Evolutionary conservation across 2,888 invertebrate genomes (phyloP).

Genomic region (Apoda limacodes): DNA sequence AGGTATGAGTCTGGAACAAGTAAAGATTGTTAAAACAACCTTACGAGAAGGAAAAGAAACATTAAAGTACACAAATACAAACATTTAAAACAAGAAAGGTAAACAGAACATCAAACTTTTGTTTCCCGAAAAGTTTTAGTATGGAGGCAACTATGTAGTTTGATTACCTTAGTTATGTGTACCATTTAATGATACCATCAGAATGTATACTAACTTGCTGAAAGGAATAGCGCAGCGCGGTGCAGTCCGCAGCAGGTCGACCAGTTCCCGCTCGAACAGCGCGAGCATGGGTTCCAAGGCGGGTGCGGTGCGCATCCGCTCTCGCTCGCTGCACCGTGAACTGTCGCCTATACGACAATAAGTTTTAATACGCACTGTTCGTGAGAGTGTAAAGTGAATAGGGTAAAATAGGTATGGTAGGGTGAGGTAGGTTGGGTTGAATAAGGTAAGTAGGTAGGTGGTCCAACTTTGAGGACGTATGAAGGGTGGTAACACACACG

Average conservation of each 20-base stretch:
- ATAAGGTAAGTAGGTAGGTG: no score
- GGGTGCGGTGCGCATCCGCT: slow-evolving; percentile 71
- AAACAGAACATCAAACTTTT: no score
- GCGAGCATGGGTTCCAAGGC: slow-evolving; percentile 77
- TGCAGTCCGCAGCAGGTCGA: slow-evolving; percentile 85
- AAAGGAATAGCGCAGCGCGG: slow-evolving; percentile 84
- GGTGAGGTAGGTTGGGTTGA: no score
- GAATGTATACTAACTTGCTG: slow-evolving; percentile 65
- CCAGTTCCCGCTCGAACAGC: slow-evolving; percentile 87
- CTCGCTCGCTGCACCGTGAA: slow-evolving; percentile 42
- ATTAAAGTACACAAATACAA: no score
- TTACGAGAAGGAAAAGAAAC: no score
- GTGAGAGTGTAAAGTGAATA: slow-evolving; percentile 20
- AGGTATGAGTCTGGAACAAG: slow-evolving; percentile 83
- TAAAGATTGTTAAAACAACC: background rate
- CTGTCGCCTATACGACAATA: slow-evolving; percentile 35
- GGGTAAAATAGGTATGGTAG: no score
- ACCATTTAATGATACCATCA: background rate
- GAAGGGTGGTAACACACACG: no score
- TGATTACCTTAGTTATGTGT: background rate
- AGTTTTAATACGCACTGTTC: slow-evolving; percentile 30
- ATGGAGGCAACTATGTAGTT: background rate
- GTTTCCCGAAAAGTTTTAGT: background rate
- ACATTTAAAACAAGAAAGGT: no score
- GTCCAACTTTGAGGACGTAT: no score